Conservation (phyloP, 2,113 vertebrate species). For the Edolisoma coerulescens region DNA sequence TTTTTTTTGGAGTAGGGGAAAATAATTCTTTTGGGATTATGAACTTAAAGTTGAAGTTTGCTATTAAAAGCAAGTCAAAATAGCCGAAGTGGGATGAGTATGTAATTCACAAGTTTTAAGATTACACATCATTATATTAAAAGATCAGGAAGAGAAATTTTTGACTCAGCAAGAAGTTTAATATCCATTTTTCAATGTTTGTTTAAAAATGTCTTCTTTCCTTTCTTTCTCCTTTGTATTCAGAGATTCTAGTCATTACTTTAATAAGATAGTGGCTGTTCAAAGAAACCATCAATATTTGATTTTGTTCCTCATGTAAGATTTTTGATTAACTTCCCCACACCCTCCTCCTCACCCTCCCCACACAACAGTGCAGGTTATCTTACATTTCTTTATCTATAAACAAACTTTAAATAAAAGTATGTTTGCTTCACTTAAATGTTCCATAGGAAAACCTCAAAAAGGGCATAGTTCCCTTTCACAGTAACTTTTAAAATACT, state of each 20-base stretch:
- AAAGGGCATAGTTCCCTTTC: not conserved
- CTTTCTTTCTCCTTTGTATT: not conserved
- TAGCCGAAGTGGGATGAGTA: not conserved
- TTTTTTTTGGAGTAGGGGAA: not conserved
- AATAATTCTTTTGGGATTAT: not conserved
- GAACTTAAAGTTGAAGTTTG: not conserved
- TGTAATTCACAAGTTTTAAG: not conserved
- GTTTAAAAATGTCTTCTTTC: not conserved
- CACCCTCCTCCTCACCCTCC: rapidly evolving
- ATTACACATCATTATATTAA: not conserved
- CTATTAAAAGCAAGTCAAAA: not conserved
- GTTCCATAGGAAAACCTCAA: not conserved
- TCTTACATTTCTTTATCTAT: not conserved
- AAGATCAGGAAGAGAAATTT: not conserved
- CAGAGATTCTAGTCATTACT: not conserved
- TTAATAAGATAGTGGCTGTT: not conserved
- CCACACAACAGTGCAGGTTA: not conserved
- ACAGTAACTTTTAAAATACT: not conserved
- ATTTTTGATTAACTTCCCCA: not conserved
- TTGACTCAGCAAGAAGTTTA: not conserved
- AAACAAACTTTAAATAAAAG: not conserved
- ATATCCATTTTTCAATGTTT: not conserved
- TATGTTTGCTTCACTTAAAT: not conserved
- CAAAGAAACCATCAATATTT: not conserved
- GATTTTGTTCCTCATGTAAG: not conserved